Evolutionary conservation across 2,888 invertebrate genomes (phyloP), one percentile per base, ranked within the genome.

Genomic region (Formica aserva): DNA sequence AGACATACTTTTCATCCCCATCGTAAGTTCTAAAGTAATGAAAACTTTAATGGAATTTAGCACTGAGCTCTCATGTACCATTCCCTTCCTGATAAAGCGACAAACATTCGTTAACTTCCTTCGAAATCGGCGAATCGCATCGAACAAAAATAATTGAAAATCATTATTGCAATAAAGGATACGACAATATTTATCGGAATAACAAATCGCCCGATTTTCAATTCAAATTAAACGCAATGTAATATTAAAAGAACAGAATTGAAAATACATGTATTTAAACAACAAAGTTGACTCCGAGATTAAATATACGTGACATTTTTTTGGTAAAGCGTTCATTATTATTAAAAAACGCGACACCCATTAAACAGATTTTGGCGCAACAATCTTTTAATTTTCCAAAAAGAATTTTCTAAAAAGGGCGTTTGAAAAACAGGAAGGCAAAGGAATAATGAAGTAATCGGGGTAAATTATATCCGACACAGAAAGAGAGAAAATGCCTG

Each of bases 11-110:
- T 80, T 80, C 78, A 72, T 80, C 45, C 57, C 18, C 45, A 22
- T 32, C 45, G 74, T 45, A 60, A 80, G 75, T 74, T 78, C 74
- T n/a, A 13, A 72, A 78, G 78, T 78, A 78, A 72, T 72, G 78
- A 57, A 78, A 78, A 78, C 78, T 78, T 78, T 78, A 78, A 78
- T 78, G 74, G 57, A 72, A 78, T 78, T 72, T 72, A 81, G 48
- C 22, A 74, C 80, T 38, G 29, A 15, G 11, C 48, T 26, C 35
- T 15, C 48, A 63, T 32, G 6, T n/a, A 11, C 15, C 66, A 55
- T 32, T 26, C 35, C 29, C 22, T 66, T 82, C 29, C 2, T n/a
- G 60, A 66, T 74, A 45, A 74, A 80, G 45, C 32, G 60, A 74
- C 74, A 74, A 80, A 72, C 41, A 41, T 60, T 15, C 72, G 22